phyloP scores from a whole-genome alignment of 1,140 invertebrate species.

The Dreissena polymorpha region DNA sequence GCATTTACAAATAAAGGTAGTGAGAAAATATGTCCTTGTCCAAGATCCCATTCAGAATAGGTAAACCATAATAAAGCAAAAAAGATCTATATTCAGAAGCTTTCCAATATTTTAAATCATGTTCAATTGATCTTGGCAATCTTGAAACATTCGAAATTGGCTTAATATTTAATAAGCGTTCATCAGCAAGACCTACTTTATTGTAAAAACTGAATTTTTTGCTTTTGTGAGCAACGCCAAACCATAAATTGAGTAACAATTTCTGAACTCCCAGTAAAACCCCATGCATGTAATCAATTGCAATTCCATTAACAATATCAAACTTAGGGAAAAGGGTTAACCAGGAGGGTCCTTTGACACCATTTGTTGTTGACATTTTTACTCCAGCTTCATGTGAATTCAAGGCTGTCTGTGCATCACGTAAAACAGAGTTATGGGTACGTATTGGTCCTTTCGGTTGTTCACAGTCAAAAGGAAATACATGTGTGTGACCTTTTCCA shows the following conservation, averaged over 20 bases:
- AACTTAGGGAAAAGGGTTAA: slow-evolving; percentile 43
- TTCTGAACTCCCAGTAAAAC: slow-evolving; percentile 55
- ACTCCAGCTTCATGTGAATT: not conserved
- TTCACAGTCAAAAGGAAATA: slow-evolving; percentile 31
- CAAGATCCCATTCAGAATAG: slow-evolving; percentile 42
- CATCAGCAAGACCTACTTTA: slow-evolving; percentile 23
- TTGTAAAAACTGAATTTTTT: slow-evolving; percentile 17
- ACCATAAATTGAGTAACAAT: slow-evolving; percentile 53
- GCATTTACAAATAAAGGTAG: slow-evolving; percentile 51
- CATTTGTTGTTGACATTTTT: slow-evolving; percentile 29
- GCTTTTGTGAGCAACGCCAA: not conserved
- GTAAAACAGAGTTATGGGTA: slow-evolving; percentile 10
- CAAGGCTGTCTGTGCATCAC: slow-evolving; percentile 27
- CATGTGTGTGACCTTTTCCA: slow-evolving; percentile 38
- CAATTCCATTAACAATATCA: slow-evolving; percentile 49
- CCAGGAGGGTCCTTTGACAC: slow-evolving; percentile 56
- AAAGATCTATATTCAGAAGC: slow-evolving; percentile 59
- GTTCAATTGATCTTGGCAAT: slow-evolving; percentile 53
- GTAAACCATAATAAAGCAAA: slow-evolving; percentile 52
- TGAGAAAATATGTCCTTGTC: slow-evolving; percentile 37
- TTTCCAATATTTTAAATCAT: slow-evolving; percentile 57
- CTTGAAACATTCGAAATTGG: slow-evolving; percentile 56
- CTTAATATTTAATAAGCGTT: slow-evolving; percentile 17
- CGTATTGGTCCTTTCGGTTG: slow-evolving; percentile 36
- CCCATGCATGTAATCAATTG: slow-evolving; percentile 61